Percentiles rank a stretch among this genome's conserved stretches.
phyloP scores from a whole-genome alignment of 2,797 vertebrate species.

The Sciaenops ocellatus region DNA sequence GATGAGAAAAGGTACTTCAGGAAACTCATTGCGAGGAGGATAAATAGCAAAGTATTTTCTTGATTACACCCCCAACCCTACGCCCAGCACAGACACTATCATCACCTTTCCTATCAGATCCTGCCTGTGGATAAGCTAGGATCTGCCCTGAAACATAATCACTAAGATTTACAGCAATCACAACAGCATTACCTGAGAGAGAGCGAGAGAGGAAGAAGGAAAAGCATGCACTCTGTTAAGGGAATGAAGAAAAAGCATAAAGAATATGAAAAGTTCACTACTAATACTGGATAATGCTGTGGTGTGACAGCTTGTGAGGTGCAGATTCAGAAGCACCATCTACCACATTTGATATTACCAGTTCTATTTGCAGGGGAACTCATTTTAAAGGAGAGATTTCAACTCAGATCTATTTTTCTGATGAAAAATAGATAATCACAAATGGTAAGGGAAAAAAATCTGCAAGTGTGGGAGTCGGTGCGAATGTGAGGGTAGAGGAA shows the following conservation, averaged over 20 bases:
- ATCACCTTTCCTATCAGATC: constrained; percentile 18
- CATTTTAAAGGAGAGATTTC: constrained; percentile 37
- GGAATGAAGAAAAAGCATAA: constrained; percentile 26
- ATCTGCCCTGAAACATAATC: constrained; percentile 56
- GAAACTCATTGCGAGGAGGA: constrained; percentile 40
- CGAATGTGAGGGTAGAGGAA: constrained; percentile 14
- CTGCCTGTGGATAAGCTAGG: constrained; percentile 33
- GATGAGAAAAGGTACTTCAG: constrained; percentile 64
- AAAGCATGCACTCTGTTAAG: constrained; percentile 16
- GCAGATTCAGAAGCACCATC: constrained; percentile 30
- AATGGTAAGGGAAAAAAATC: constrained; percentile 10
- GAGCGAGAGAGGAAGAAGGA: background rate
- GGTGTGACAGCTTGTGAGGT: constrained; percentile 19
- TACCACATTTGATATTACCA: constrained; percentile 13
- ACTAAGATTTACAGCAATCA: constrained; percentile 61
- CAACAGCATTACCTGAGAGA: constrained; percentile 39
- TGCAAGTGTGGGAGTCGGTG: constrained; percentile 12
- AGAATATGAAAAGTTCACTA: constrained; percentile 35
- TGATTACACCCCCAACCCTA: constrained; percentile 40
- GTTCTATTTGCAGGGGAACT: constrained; percentile 37
- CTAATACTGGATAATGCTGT: constrained; percentile 24
- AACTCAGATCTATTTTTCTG: constrained; percentile 36
- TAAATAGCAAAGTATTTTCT: constrained; percentile 49
- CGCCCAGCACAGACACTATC: background rate
- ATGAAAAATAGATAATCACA: constrained; percentile 46